These are phyloP conservation scores for Engystomops pustulosus DNA, from an alignment of 2,113 vertebrate genomes.

Conservation along the genomic window DNA sequence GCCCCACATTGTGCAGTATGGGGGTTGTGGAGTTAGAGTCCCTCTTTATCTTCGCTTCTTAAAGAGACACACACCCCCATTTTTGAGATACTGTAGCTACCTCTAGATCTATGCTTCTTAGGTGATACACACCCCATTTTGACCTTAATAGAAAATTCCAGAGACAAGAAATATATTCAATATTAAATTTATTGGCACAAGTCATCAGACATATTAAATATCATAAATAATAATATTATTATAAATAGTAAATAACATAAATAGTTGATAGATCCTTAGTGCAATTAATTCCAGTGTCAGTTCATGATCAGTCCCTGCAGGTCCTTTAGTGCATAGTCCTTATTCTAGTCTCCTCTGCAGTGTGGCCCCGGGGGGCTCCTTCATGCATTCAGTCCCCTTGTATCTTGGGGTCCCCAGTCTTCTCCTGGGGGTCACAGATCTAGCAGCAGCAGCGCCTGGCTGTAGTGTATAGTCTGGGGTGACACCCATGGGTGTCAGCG, in stretches of 20 bases:
- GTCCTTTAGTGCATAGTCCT: neutral
- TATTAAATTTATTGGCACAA: slow-evolving; percentile 13
- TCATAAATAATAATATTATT: slow-evolving; percentile 23
- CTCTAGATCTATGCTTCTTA: too few species aligned
- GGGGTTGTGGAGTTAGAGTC: too few species aligned
- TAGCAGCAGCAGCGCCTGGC: neutral
- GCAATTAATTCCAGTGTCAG: slow-evolving; percentile 24
- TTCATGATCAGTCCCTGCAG: slow-evolving; percentile 9
- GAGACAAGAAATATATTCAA: neutral
- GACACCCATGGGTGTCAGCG: neutral
- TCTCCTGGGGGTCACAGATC: too few species aligned
- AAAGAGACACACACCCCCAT: too few species aligned
- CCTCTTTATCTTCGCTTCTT: too few species aligned
- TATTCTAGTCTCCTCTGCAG: neutral
- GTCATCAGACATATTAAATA: slow-evolving; percentile 2
- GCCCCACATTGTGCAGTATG: too few species aligned
- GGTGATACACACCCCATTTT: too few species aligned
- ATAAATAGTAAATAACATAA: slow-evolving; percentile 15
- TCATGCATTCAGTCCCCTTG: neutral
- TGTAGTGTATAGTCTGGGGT: neutral
- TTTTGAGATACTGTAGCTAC: too few species aligned
- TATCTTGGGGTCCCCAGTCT: too few species aligned
- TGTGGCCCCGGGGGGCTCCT: slow-evolving; percentile 24
- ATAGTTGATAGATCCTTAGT: slow-evolving; percentile 12
- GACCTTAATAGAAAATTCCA: too few species aligned